These are phyloP conservation scores for Amblyjoppa proteus DNA, from an alignment of 2,888 invertebrate species.

Conservation along the genomic window DNA sequence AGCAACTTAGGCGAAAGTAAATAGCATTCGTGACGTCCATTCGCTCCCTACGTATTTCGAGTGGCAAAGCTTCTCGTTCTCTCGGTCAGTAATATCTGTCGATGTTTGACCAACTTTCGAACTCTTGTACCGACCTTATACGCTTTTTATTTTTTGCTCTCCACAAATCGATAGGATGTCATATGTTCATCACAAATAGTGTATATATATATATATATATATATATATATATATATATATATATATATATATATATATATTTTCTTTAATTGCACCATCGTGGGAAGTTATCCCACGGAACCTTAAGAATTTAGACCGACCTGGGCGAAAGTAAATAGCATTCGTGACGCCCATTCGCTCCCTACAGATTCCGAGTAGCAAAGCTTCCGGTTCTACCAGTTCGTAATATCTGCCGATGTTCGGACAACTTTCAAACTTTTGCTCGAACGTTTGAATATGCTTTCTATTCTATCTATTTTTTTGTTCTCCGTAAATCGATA, in stretches of 20 bases:
- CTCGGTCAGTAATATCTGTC: background rate
- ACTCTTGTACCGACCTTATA: background rate
- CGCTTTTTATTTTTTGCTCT: background rate
- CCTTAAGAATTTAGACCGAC: no score
- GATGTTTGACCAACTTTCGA: background rate
- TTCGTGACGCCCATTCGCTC: background rate
- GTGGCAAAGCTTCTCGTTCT: background rate
- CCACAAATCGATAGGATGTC: no score
- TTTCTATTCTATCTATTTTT: background rate
- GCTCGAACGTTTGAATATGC: background rate
- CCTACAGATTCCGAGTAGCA: background rate
- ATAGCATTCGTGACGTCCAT: background rate
- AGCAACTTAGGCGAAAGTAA: background rate
- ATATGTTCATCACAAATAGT: no score
- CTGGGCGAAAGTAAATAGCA: no score
- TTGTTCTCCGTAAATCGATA: no score
- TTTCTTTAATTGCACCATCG: background rate
- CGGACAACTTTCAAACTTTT: no score
- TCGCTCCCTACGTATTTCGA: background rate
- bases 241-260: no score
- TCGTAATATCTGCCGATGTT: background rate
- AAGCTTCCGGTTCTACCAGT: background rate
- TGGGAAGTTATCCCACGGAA: background rate
- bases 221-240: no score
- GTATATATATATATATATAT: no score